A percentile compares a stretch with the other conserved stretches of the same genome.
phyloP scores from a whole-genome alignment of 1,140 invertebrate genomes.

The Triops longicaudatus region DNA sequence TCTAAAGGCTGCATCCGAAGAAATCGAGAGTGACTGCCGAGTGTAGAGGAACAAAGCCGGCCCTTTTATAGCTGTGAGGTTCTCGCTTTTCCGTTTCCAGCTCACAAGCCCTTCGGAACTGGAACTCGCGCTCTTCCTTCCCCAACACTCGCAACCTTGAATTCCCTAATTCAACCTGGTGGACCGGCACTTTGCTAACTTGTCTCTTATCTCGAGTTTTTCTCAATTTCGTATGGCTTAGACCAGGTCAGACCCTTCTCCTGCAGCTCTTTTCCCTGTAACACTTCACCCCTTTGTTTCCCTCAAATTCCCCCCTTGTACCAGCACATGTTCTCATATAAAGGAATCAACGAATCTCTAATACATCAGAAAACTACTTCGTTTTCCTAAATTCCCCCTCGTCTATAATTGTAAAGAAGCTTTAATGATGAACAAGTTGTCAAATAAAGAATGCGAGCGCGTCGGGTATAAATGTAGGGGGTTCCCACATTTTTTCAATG shows the following conservation, averaged over 20 bases:
- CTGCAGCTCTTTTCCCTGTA: too few relatives aligned
- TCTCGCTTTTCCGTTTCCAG: neutral
- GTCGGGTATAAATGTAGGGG: too few relatives aligned
- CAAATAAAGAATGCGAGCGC: too few relatives aligned
- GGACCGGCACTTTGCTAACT: conserved; percentile 8
- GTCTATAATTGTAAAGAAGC: too few relatives aligned
- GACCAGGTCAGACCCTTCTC: neutral
- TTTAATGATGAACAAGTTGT: too few relatives aligned
- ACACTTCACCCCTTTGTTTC: too few relatives aligned
- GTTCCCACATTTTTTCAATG: too few relatives aligned
- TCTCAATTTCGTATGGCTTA: neutral
- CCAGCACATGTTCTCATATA: too few relatives aligned
- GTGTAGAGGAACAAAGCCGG: conserved; percentile 1
- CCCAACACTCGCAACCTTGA: neutral
- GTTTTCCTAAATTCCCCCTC: too few relatives aligned
- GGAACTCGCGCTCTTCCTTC: conserved; percentile 5
- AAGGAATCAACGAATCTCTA: too few relatives aligned
- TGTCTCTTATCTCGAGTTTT: neutral
- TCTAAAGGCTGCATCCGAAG: neutral
- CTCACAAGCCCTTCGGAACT: neutral
- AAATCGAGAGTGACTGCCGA: conserved; percentile 11
- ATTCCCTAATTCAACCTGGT: neutral
- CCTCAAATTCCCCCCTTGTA: too few relatives aligned
- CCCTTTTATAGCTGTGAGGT: conserved; percentile 14
- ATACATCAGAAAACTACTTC: too few relatives aligned